Percentiles rank a stretch among this genome's conserved stretches.
These are phyloP conservation scores for Lacerta bilineata DNA, from an alignment of 2,797 vertebrate species.

Conservation along the genomic window DNA sequence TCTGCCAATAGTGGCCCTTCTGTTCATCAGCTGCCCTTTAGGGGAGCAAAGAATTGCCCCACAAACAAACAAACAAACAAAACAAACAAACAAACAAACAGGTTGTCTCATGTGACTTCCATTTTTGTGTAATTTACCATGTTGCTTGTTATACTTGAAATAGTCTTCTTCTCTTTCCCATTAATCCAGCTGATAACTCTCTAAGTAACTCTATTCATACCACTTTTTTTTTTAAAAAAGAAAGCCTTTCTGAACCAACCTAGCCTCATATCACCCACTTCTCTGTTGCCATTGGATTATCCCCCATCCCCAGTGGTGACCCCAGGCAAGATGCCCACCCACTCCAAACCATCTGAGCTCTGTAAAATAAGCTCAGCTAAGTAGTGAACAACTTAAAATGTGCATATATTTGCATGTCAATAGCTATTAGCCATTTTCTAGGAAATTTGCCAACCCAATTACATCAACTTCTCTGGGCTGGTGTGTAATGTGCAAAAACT, in stretches of 20 bases:
- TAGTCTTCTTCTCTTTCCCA: not conserved
- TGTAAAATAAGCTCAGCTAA: constrained; percentile 4
- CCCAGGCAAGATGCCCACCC: not conserved
- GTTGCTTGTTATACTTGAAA: not conserved
- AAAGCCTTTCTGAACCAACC: not conserved
- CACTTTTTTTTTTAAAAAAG: not conserved
- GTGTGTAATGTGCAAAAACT: not conserved
- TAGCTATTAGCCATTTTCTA: not conserved
- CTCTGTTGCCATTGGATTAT: not conserved
- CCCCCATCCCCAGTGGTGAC: not conserved
- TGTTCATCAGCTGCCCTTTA: too few species aligned
- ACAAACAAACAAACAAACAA: too few species aligned
- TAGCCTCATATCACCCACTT: not conserved
- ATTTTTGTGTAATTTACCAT: not conserved
- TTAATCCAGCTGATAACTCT: not conserved
- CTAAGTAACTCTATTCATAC: not conserved
- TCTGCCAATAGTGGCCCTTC: too few species aligned
- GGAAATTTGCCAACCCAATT: not conserved
- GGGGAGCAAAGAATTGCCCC: too few species aligned
- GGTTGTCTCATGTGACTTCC: not conserved
- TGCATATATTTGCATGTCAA: not conserved
- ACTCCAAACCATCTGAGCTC: not conserved
- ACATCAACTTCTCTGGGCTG: not conserved
- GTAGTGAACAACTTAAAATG: constrained; percentile 8
- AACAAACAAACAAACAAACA: too few species aligned